A percentile compares a stretch with the other conserved stretches of the same genome.
phyloP scores from a whole-genome alignment of 1,140 invertebrate genomes.

The Rhopalosiphum maidis region DNA sequence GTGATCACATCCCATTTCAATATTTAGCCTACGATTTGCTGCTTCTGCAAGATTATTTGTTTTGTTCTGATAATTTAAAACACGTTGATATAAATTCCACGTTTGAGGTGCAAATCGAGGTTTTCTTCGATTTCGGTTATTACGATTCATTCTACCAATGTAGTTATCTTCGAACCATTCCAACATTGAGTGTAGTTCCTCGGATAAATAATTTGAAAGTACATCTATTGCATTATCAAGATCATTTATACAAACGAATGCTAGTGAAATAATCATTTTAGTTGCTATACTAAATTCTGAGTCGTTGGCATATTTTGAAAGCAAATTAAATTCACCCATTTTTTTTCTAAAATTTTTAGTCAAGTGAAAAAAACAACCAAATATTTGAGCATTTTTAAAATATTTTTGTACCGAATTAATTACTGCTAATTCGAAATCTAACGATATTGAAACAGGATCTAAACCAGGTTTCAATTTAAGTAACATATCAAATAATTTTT shows the following conservation, averaged over 20 bases:
- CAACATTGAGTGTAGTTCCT: neutral
- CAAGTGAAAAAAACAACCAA: no score
- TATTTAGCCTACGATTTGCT: no score
- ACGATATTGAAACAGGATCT: neutral
- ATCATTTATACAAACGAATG: neutral
- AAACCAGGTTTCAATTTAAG: neutral
- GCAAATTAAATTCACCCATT: neutral
- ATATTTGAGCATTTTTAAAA: no score
- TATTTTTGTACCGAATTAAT: constrained; percentile 10
- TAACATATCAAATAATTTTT: neutral
- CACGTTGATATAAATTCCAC: no score
- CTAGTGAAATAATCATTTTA: constrained; percentile 4
- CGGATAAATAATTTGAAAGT: neutral
- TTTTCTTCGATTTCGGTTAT: neutral
- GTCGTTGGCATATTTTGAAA: neutral
- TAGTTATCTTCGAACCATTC: neutral
- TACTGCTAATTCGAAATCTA: neutral
- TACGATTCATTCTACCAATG: neutral
- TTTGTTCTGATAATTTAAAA: no score
- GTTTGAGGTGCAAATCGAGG: no score
- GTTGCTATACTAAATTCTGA: neutral
- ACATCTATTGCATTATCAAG: neutral
- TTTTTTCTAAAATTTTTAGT: constrained; percentile 18
- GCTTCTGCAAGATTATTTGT: no score
- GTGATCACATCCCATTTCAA: no score